phyloP scores from a whole-genome alignment of 1,140 invertebrate genomes.

The Drosophila novamexicana region DNA sequence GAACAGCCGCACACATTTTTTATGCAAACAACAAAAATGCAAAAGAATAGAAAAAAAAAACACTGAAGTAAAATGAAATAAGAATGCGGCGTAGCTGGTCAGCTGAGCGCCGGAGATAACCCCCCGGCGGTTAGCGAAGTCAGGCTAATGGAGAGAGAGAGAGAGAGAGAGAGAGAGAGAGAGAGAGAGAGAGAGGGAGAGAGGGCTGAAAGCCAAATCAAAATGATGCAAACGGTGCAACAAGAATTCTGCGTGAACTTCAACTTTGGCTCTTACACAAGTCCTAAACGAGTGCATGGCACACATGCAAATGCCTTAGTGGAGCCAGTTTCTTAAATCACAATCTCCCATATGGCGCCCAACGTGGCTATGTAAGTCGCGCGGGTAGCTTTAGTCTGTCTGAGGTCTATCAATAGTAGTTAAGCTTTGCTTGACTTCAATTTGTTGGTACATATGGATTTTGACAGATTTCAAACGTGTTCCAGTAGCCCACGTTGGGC shows the following conservation, averaged over 20 bases:
- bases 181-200: no score
- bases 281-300: neutral
- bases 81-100: slow-evolving; percentile 19
- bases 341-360: neutral
- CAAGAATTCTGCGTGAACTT: neutral
- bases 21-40: slow-evolving; percentile 19
- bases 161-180: no score
- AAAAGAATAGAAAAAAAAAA: slow-evolving; percentile 1
- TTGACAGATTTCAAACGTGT: no score
- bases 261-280: neutral
- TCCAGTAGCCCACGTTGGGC: slow-evolving; percentile 4
- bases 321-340: neutral
- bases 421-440: no score
- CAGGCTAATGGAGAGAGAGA: no score
- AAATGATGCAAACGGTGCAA: slow-evolving; percentile 15
- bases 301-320: neutral
- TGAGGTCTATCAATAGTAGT: no score
- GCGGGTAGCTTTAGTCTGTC: no score
- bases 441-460: neutral
- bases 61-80: neutral
- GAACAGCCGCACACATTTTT: slow-evolving; percentile 9
- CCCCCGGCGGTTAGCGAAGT: neutral
- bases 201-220: neutral
- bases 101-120: slow-evolving; percentile 32
- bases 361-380: neutral